Percentiles rank a stretch among this genome's conserved stretches.
phyloP scores from a whole-genome alignment of 2,888 invertebrate species.

The Acheta domesticus region DNA sequence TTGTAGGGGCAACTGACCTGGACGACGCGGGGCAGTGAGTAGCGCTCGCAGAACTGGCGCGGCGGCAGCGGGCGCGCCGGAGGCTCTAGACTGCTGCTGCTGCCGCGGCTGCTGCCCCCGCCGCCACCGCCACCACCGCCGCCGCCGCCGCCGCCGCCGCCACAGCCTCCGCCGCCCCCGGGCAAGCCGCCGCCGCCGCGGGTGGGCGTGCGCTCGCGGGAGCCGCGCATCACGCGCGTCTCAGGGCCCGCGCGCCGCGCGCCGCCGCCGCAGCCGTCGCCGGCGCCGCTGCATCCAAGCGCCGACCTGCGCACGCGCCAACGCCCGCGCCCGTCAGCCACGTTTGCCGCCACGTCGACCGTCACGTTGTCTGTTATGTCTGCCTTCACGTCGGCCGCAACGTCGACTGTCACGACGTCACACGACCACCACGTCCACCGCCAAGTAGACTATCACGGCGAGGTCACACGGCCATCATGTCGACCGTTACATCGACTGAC shows the following conservation, averaged over 20 bases:
- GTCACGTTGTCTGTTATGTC: too few species aligned
- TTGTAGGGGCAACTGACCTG: neutral
- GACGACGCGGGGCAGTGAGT: neutral
- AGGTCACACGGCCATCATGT: too few species aligned
- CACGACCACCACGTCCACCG: too few species aligned
- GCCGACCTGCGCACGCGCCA: neutral
- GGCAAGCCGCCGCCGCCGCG: neutral
- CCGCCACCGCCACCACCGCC: neutral
- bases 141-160: neutral
- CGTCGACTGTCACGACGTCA: too few species aligned
- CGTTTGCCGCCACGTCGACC: too few species aligned
- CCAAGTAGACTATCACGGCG: too few species aligned
- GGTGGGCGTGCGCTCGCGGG: neutral
- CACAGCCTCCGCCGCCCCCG: neutral
- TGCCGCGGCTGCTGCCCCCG: neutral
- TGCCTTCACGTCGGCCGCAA: too few species aligned
- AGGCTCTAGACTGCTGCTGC: constrained; percentile 18
- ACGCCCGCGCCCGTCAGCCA: too few species aligned
- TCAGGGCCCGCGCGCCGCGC: neutral
- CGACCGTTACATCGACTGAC: too few species aligned
- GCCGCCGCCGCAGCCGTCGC: neutral
- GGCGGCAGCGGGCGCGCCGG: neutral
- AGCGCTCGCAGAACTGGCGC: neutral
- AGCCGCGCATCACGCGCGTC: neutral
- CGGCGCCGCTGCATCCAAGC: constrained; percentile 10